Base-by-base conservation (phyloP, 2,113 vertebrate genomes). In the Pygoscelis antarcticus region DNA sequence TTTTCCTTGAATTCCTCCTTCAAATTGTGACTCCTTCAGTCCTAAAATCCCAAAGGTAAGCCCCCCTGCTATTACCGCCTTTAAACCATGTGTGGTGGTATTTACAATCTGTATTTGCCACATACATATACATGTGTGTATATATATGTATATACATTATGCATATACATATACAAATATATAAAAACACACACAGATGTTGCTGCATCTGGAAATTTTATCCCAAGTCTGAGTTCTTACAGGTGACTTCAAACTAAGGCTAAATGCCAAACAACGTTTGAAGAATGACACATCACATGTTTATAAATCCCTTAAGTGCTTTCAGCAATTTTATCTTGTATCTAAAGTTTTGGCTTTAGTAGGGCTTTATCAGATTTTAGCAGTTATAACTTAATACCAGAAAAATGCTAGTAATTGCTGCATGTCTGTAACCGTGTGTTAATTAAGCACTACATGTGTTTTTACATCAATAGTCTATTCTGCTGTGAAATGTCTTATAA, bases 341-440 rank as follows among this genome's bases (percentile, higher is more conserved):
- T 72, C 40, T 76, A 42, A 87, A 80, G 57, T 25, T 61, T 61
- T 95, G 65, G 25, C 54, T 95, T 72, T 6, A 1, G 27, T 21
- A 70, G 16, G 17, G 42, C 44, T 90, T 85, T 66, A 66, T 92
- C 46, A 90, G 40, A 94, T 81, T 71, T 90, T 64, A 78, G 78
- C 36, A 77, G 46, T 49, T 90, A 65, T 44, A 96, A 83, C 42
- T 82, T 49, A 77, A 51, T n/a, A 86, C 25, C n/a, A 93, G 86
- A 88, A 95, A 90, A 95, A 77, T 74, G 15, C 64, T 38, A 68
- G 51, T 77, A 92, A 93, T 84, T 90, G 60, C n/a, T 86, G n/a
- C 14, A 16, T 30, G 21, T 65, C 84, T 85, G 32, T 51, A 65
- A 87, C 60, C 2, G 3, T 64, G 68, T 60, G 26, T 87, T 92